Evolutionary conservation across 1,140 invertebrate genomes (phyloP).

Genomic region (Pseudomyrmex cubaensis): DNA sequence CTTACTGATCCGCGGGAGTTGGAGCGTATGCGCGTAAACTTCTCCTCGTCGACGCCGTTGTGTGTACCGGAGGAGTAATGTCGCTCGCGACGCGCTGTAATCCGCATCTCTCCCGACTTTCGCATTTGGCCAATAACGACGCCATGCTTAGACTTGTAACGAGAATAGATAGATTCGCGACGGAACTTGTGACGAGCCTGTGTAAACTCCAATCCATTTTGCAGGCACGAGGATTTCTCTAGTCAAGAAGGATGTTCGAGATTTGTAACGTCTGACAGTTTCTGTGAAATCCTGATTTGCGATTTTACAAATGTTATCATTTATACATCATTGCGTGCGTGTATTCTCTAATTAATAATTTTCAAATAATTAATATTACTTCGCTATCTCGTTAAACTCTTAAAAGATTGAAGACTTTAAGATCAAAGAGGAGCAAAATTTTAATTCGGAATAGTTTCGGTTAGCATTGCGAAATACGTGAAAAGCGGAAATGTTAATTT

Average conservation of each 20-base stretch:
- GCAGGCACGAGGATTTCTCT: not conserved
- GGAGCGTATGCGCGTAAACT: conserved; percentile 52
- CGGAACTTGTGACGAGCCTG: not conserved
- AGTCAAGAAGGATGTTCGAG: not conserved
- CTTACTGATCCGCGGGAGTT: conserved; percentile 44
- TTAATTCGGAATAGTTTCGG: not conserved
- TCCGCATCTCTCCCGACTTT: conserved; percentile 13
- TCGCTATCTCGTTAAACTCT: too few relatives aligned
- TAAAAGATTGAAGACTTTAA: too few relatives aligned
- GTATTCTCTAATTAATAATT: too few relatives aligned
- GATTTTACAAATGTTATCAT: too few relatives aligned
- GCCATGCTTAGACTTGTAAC: not conserved
- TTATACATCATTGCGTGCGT: too few relatives aligned
- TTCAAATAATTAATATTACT: too few relatives aligned
- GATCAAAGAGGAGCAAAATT: not conserved
- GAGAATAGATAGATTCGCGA: not conserved
- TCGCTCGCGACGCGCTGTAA: conserved; percentile 10
- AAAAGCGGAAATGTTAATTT: conserved; percentile 1
- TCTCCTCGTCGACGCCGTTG: not conserved
- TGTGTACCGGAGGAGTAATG: not conserved
- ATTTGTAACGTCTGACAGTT: not conserved
- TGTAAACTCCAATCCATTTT: not conserved
- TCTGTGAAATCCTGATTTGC: not conserved
- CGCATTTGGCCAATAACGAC: not conserved
- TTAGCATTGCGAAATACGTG: not conserved